Evolutionary conservation across 2,797 vertebrate species (phyloP).

Genomic region (Protosalanx chinensis): DNA sequence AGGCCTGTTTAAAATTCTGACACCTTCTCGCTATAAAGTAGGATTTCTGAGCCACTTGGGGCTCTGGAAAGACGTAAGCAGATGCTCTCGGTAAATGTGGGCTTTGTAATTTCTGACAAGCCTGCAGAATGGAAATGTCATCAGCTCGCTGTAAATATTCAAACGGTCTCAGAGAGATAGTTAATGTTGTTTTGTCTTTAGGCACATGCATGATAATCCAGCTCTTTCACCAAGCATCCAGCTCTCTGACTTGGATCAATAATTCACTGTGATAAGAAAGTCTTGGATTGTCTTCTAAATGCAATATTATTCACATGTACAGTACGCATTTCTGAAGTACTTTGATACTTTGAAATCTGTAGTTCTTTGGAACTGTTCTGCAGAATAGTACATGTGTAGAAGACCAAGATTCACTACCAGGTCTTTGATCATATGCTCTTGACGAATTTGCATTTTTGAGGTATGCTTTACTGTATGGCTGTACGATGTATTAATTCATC

Average conservation of each 20-base stretch:
- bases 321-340: constrained; percentile 43
- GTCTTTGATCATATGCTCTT: background rate
- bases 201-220: constrained; percentile 64
- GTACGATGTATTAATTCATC: background rate
- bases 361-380: background rate
- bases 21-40: constrained; percentile 76
- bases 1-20: constrained; percentile 77
- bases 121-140: constrained; percentile 76
- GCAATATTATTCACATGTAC: constrained; percentile 60
- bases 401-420: background rate
- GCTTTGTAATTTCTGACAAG: constrained; percentile 77
- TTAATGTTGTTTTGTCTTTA: constrained; percentile 71
- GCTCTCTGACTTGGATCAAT: constrained; percentile 62
- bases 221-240: constrained; percentile 28
- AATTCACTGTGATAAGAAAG: constrained; percentile 59
- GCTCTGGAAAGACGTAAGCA: constrained; percentile 74
- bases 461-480: background rate
- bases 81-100: constrained; percentile 74
- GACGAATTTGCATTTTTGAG: background rate
- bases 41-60: constrained; percentile 76
- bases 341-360: constrained; percentile 49
- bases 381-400: no score
- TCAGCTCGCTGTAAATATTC: constrained; percentile 75
- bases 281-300: constrained; percentile 31
- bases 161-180: constrained; percentile 54